A percentile compares a stretch with the other conserved stretches of the same genome.
Evolutionary conservation across 2,888 invertebrate genomes (phyloP).

Genomic region (Stenoptilia bipunctidactyla): DNA sequence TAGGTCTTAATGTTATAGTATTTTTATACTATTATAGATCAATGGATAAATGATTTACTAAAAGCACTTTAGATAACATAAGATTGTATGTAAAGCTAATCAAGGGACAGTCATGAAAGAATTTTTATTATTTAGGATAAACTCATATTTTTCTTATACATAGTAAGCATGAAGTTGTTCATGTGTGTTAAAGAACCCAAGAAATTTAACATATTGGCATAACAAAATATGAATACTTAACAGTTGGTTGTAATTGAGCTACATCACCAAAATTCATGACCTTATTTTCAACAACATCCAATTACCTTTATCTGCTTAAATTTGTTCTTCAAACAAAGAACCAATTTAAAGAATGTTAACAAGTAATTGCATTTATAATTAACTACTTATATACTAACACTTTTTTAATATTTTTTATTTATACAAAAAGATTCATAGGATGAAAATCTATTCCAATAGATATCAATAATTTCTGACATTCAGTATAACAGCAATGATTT

Average conservation of each 20-base stretch:
- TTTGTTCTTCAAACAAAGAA: neutral
- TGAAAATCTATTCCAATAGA: too few relatives aligned
- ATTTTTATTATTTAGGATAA: too few relatives aligned
- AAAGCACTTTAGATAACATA: neutral
- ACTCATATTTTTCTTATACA: constrained; percentile 21
- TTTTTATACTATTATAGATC: constrained; percentile 19
- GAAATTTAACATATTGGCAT: too few relatives aligned
- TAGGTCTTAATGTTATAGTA: constrained; percentile 27
- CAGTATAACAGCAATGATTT: too few relatives aligned
- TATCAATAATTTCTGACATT: too few relatives aligned
- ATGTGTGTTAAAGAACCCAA: constrained; percentile 14
- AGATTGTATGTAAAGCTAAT: neutral
- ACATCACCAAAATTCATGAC: too few relatives aligned
- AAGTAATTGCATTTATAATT: constrained; percentile 6
- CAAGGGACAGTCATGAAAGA: neutral
- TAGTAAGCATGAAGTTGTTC: constrained; percentile 56
- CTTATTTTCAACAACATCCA: neutral
- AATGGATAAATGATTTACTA: constrained; percentile 3
- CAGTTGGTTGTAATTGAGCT: too few relatives aligned
- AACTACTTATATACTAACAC: neutral
- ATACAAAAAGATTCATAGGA: neutral
- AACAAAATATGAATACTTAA: too few relatives aligned
- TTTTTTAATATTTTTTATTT: neutral
- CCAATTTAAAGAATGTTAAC: neutral
- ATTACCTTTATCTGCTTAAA: neutral